Conservation (phyloP, 2,888 invertebrate genomes). For the Apoda limacodes region DNA sequence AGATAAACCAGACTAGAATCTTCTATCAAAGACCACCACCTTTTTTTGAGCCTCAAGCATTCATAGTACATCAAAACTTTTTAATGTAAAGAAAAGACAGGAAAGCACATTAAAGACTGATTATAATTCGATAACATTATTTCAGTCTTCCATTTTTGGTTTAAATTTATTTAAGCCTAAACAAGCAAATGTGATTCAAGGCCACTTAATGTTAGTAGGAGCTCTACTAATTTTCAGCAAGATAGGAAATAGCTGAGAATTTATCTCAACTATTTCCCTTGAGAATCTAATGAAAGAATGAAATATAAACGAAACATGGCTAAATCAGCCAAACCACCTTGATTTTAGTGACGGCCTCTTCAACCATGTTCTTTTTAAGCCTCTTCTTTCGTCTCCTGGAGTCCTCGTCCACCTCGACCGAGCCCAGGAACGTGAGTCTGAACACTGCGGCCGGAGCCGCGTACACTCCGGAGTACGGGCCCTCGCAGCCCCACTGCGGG, state of each 20-base stretch:
- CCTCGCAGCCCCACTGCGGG: slow-evolving; percentile 56
- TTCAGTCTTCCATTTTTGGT: too few species aligned
- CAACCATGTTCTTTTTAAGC: slow-evolving; percentile 90
- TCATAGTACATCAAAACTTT: too few species aligned
- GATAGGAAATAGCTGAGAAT: not conserved
- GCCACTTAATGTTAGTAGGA: slow-evolving; percentile 23
- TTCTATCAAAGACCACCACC: too few species aligned
- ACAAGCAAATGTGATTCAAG: too few species aligned
- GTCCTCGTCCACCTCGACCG: slow-evolving; percentile 88
- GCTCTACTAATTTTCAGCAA: slow-evolving; percentile 3
- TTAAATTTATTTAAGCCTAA: too few species aligned
- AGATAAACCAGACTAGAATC: too few species aligned
- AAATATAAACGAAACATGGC: not conserved
- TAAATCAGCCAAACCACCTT: slow-evolving; percentile 73
- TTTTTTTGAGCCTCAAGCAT: too few species aligned
- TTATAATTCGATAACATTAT: too few species aligned
- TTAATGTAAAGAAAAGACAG: too few species aligned
- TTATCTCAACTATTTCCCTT: not conserved
- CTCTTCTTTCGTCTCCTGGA: slow-evolving; percentile 78
- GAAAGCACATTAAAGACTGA: too few species aligned
- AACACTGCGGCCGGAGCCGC: slow-evolving; percentile 79
- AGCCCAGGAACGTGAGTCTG: slow-evolving; percentile 86
- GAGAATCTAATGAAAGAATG: slow-evolving; percentile 2
- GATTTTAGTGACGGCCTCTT: slow-evolving; percentile 87
- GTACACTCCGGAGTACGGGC: slow-evolving; percentile 62